A percentile compares a stretch with the other conserved stretches of the same genome.
Conservation (phyloP, 2,888 invertebrate genomes). For the Melanotus villosus region DNA sequence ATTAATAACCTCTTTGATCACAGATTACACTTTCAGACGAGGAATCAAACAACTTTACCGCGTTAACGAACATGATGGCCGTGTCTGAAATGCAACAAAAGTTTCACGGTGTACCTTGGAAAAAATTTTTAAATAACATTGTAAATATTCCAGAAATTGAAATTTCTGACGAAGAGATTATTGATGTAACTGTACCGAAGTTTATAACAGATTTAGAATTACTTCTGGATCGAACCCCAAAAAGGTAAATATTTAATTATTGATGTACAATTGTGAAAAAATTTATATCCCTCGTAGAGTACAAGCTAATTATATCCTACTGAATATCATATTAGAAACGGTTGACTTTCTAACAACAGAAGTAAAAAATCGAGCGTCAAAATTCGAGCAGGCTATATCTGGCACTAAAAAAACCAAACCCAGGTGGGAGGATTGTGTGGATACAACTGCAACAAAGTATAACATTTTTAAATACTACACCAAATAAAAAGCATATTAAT, state of each 20-base stretch:
- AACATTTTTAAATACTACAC: background rate
- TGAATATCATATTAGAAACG: constrained; percentile 67
- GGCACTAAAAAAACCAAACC: background rate
- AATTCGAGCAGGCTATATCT: background rate
- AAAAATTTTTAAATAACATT: constrained; percentile 86
- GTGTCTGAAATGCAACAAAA: constrained; percentile 80
- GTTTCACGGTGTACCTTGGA: constrained; percentile 86
- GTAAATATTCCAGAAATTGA: too few relatives aligned
- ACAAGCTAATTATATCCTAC: constrained; percentile 71
- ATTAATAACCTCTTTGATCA: too few relatives aligned
- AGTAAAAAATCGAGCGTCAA: constrained; percentile 23
- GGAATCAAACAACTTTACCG: constrained; percentile 90
- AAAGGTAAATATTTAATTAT: too few relatives aligned
- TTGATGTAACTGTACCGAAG: constrained; percentile 88
- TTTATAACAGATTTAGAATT: constrained; percentile 82
- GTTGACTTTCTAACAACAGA: constrained; percentile 45
- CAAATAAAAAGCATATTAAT: background rate
- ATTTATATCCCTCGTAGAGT: too few relatives aligned
- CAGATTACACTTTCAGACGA: constrained; percentile 90
- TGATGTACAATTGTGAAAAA: too few relatives aligned
- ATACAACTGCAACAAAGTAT: constrained; percentile 19
- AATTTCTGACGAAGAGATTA: too few relatives aligned
- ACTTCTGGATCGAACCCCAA: constrained; percentile 71
- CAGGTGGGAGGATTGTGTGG: constrained; percentile 39
- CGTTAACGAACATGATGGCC: constrained; percentile 92